Evolutionary conservation across 2,888 invertebrate species (phyloP).

Genomic region (Cheilosia variabilis): DNA sequence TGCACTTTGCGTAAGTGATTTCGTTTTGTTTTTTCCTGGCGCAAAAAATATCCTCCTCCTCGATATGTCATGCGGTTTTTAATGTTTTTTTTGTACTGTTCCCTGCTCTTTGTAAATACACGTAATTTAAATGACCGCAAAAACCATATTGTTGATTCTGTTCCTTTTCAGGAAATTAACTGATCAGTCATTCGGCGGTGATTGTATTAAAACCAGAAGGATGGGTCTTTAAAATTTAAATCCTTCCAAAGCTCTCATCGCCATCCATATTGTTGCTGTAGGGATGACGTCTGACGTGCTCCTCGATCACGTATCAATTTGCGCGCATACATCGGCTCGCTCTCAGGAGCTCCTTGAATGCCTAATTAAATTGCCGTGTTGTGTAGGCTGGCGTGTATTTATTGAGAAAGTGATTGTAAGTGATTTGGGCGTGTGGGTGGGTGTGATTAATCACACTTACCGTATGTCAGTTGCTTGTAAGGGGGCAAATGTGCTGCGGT

Average conservation of each 20-base stretch:
- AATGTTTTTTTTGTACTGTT: background rate
- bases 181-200: conserved; percentile 44
- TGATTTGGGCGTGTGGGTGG: conserved; percentile 11
- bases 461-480: conserved; percentile 8
- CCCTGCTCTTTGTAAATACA: background rate
- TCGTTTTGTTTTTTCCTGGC: conserved; percentile 23
- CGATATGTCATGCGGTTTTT: too few relatives aligned
- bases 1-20: conserved; percentile 41
- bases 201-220: conserved; percentile 15
- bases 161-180: conserved; percentile 38
- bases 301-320: conserved; percentile 51
- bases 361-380: conserved; percentile 29
- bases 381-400: conserved; percentile 13
- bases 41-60: background rate
- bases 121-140: conserved; percentile 44
- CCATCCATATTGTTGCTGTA: background rate
- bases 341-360: conserved; percentile 11
- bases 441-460: conserved; percentile 37
- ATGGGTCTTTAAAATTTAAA: conserved; percentile 31
- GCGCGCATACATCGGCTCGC: background rate
- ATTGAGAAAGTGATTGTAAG: conserved; percentile 32
- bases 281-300: background rate
- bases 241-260: conserved; percentile 25
- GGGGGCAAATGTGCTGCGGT: conserved; percentile 24
- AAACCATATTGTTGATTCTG: conserved; percentile 27